phyloP scores from a whole-genome alignment of 2,888 invertebrate genomes.

The Diogma glabrata region DNA sequence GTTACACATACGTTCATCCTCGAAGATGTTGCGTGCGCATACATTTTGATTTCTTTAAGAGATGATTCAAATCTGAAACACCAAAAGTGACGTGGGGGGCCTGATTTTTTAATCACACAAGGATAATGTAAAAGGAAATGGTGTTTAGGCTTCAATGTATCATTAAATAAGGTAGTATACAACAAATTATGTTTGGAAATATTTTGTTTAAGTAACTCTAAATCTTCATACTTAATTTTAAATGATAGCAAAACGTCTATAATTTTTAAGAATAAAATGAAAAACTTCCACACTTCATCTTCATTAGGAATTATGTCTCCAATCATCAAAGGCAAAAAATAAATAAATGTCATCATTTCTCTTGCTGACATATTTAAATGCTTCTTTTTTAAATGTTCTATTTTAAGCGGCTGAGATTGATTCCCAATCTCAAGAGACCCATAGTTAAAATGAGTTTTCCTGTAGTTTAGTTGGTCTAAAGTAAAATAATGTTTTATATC shows the following conservation, averaged over 20 bases:
- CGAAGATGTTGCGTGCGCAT: neutral
- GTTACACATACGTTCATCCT: neutral
- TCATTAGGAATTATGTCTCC: neutral
- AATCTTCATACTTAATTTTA: neutral
- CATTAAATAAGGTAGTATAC: neutral
- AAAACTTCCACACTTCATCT: neutral
- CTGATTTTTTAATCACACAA: neutral
- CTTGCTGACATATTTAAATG: slow-evolving; percentile 1
- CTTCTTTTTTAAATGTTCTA: neutral
- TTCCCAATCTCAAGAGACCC: neutral
- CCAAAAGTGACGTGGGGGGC: neutral
- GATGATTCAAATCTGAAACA: neutral
- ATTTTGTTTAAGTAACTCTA: neutral
- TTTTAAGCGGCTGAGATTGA: neutral
- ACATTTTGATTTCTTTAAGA: neutral
- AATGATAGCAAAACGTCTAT: neutral
- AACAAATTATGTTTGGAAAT: neutral
- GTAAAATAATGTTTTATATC: neutral
- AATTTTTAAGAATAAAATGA: neutral
- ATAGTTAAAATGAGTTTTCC: neutral
- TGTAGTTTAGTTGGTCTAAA: neutral
- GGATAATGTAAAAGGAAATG: neutral
- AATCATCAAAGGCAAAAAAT: neutral
- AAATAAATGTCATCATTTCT: neutral
- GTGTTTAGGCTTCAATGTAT: neutral